phyloP scores from a whole-genome alignment of 2,888 invertebrate genomes.

The Bimastos eiseni region DNA sequence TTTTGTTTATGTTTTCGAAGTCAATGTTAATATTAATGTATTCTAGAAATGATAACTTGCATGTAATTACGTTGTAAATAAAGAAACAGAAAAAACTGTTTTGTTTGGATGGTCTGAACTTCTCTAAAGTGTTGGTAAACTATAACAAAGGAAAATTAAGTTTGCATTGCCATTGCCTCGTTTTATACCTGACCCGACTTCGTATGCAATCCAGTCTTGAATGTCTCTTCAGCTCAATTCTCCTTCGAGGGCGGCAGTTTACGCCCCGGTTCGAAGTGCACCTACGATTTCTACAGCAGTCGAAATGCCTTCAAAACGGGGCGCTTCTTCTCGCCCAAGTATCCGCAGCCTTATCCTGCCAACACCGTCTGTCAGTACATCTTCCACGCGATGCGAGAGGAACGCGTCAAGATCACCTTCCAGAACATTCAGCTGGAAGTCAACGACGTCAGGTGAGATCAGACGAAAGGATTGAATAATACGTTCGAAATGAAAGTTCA shows the following conservation, averaged over 20 bases:
- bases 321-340: conserved; percentile 57
- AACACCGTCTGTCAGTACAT: conserved; percentile 60
- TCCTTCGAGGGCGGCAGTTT: conserved; percentile 49
- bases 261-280: conserved; percentile 52
- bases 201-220: neutral
- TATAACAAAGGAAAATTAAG: no score
- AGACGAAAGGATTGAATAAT: neutral
- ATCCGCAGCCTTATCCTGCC: conserved; percentile 61
- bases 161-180: no score
- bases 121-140: no score
- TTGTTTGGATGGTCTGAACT: no score
- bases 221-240: conserved; percentile 49
- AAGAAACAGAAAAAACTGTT: no score
- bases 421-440: conserved; percentile 55
- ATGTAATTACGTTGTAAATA: no score
- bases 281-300: conserved; percentile 53
- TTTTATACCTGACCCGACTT: neutral
- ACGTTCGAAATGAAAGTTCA: neutral
- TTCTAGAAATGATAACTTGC: no score
- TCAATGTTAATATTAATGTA: no score
- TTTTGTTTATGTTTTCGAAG: no score
- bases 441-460: conserved; percentile 41
- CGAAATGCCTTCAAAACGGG: conserved; percentile 50
- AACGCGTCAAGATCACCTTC: conserved; percentile 57
- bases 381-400: conserved; percentile 57